Percentiles rank a stretch among this genome's conserved stretches.
Evolutionary conservation across 2,888 invertebrate species (phyloP).

Genomic region (Amiota communis): DNA sequence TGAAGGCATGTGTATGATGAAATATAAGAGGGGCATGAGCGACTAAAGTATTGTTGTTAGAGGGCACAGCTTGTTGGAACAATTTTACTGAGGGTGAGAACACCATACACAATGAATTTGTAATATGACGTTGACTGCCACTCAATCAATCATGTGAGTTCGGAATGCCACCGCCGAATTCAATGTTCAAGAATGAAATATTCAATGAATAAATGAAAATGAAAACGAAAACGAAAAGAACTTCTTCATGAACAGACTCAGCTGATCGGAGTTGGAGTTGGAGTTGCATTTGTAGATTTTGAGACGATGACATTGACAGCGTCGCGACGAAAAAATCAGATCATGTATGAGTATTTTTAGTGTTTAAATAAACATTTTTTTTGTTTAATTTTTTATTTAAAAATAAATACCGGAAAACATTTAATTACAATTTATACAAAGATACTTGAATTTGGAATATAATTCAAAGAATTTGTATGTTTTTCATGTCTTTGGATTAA

Average conservation of each 20-base stretch:
- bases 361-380: too few relatives aligned
- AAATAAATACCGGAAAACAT: too few relatives aligned
- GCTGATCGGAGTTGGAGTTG: not conserved
- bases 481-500: too few relatives aligned
- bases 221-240: not conserved
- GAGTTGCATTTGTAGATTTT: not conserved
- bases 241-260: not conserved
- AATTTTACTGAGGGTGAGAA: not conserved
- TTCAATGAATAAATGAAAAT: conserved; percentile 1
- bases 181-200: not conserved
- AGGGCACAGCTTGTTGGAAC: not conserved
- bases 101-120: not conserved
- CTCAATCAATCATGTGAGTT: conserved; percentile 7
- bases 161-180: not conserved
- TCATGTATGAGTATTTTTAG: too few relatives aligned
- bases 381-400: too few relatives aligned
- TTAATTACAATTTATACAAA: not conserved
- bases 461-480: too few relatives aligned
- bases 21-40: not conserved
- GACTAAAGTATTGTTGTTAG: too few relatives aligned
- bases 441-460: not conserved
- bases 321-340: not conserved
- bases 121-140: conserved; percentile 8
- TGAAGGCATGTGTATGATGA: too few relatives aligned
- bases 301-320: not conserved